Evolutionary conservation across 2,797 vertebrate species (phyloP).

Genomic region (Falco novaeseelandiae): DNA sequence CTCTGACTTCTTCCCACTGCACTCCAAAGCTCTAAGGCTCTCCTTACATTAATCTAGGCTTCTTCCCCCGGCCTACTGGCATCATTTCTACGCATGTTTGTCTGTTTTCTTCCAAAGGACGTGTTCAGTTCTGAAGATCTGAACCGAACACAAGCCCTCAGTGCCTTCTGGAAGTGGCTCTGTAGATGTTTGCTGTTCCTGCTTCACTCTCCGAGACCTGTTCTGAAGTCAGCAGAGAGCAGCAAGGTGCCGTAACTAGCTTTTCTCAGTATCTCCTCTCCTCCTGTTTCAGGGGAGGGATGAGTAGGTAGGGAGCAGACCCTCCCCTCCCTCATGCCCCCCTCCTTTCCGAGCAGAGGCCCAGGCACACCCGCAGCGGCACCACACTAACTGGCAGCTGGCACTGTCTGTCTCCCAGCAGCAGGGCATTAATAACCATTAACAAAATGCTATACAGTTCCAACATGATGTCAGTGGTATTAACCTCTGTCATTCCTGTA

Average conservation of each 20-base stretch:
- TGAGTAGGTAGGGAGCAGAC: neutral
- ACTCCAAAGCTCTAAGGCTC: neutral
- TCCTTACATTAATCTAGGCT: neutral
- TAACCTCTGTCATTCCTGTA: constrained; percentile 50
- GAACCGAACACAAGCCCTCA: neutral
- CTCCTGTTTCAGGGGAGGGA: neutral
- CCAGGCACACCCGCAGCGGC: neutral
- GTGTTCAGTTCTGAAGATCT: neutral
- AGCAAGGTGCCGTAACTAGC: neutral
- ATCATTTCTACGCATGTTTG: neutral
- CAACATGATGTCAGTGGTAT: constrained; percentile 56
- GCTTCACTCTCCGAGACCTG: neutral
- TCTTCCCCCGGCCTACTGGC: neutral
- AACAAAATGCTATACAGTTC: constrained; percentile 44
- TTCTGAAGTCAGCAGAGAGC: neutral
- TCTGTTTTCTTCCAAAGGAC: neutral
- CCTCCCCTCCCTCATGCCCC: neutral
- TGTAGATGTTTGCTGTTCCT: neutral
- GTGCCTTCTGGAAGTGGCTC: fast-evolving
- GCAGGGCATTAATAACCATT: constrained; percentile 63
- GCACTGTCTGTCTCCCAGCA: constrained; percentile 60
- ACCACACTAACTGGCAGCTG: constrained; percentile 29
- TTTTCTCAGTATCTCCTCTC: neutral
- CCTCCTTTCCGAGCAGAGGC: neutral
- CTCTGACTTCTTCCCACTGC: neutral